Base-by-base conservation (phyloP, 2,888 invertebrate species). In the Callinectes sapidus region DNA sequence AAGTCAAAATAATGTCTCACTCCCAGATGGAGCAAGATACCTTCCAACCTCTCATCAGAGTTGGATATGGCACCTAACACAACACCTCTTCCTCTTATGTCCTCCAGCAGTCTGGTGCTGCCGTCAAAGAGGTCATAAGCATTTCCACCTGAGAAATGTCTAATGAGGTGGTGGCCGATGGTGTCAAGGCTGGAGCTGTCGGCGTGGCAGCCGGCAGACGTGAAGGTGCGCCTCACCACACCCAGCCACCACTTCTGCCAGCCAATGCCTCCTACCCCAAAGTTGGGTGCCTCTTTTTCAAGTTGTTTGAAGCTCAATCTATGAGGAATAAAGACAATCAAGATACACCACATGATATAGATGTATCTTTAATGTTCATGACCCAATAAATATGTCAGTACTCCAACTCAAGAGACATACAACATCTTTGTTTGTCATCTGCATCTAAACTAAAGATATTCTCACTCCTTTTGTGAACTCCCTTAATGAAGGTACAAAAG, bases 201-300 rank as follows among this genome's bases (percentile, higher is more conserved):
- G 87, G 92, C 94, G 88, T 88, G 87, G 92, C 94, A 94, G 32
- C 95, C 95, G 28, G 95, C 95, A n/a, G 95, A 96, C 93, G 96
- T 96, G 95, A 98, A 97, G 8, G 97, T 97, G 90, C 96, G 96
- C 87, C 96, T 96, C 2, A 98, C 97, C 2, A 98, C 96, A 94
- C 96, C 96, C 88, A 96, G 96, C 98, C 98, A 99, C 98, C 98
- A 99, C 89, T 97, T 96, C 95, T 97, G 96, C 97, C 98, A 98
- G 48, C 97, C 96, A 48, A 98, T 95, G 2, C 97, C 97, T 89
- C 96, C 95, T 94, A 96, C 96, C 0, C 98, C 98, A 96, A 97
- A 99, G 96, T 98, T 98, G 23, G 98, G 98, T 96, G 98, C 97
- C 93, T 97, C 96, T 87, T 96, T 95, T 95, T 96, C 97, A 94